Evolutionary conservation across 2,888 invertebrate genomes (phyloP).

Genomic region (Pterobdella sp.): DNA sequence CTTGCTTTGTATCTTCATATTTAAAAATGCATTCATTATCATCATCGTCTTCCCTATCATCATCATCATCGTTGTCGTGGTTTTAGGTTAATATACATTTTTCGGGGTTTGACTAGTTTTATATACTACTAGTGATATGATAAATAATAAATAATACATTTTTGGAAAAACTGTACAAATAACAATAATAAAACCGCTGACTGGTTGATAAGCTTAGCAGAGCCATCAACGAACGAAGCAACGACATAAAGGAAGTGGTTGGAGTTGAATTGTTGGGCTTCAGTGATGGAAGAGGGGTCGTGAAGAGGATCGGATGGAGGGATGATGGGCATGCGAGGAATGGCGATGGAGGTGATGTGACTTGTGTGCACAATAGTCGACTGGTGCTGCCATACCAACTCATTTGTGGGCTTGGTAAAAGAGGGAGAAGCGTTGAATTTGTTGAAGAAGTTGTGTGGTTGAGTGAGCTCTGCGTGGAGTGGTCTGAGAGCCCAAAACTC

Average conservation of each 20-base stretch:
- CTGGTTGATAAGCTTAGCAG: conserved; percentile 45
- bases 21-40: not conserved
- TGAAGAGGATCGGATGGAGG: not conserved
- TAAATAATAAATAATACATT: too few relatives aligned
- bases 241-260: conserved; percentile 40
- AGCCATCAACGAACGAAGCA: conserved; percentile 46
- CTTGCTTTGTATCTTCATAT: not conserved
- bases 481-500: not conserved
- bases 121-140: too few relatives aligned
- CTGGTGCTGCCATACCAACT: not conserved
- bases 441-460: not conserved
- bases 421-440: not conserved
- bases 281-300: not conserved
- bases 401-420: not conserved
- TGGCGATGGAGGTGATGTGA: conserved; percentile 17
- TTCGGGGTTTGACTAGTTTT: too few relatives aligned
- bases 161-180: not conserved
- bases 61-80: conserved; percentile 7
- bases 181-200: not conserved
- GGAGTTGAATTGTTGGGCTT: not conserved
- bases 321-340: conserved; percentile 11
- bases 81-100: too few relatives aligned
- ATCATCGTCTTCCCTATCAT: conserved; percentile 1
- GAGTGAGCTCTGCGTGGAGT: not conserved
- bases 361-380: conserved; percentile 18